These are phyloP conservation scores for Hycleus phaleratus DNA, from an alignment of 1,140 invertebrate genomes.

Conservation along the genomic window DNA sequence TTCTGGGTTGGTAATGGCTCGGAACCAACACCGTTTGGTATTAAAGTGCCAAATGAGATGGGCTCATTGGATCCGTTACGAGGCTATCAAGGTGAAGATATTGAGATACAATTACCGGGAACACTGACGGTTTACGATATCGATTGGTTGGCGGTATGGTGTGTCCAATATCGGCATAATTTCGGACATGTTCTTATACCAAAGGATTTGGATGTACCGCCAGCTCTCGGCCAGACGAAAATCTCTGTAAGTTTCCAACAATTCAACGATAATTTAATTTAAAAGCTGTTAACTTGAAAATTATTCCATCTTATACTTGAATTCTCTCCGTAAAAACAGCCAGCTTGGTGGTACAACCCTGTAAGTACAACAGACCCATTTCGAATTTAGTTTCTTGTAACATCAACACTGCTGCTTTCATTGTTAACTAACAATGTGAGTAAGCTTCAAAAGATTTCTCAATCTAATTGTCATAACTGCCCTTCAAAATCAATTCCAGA, in stretches of 20 bases:
- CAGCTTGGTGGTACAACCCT: constrained; percentile 82
- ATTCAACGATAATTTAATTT: background rate
- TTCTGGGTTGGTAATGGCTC: constrained; percentile 87
- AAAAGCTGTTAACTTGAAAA: background rate
- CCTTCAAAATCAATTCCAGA: too few species aligned
- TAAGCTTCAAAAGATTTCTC: too few species aligned
- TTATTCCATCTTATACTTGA: background rate
- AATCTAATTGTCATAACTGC: too few species aligned
- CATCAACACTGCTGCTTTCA: too few species aligned
- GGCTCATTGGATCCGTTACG: constrained; percentile 71
- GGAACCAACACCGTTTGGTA: constrained; percentile 72
- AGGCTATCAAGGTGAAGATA: constrained; percentile 82
- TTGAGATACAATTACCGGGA: constrained; percentile 78
- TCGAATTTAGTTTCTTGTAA: too few species aligned
- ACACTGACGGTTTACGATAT: constrained; percentile 84
- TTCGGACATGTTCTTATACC: constrained; percentile 86
- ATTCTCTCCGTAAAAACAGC: constrained; percentile 43
- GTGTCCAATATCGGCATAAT: constrained; percentile 76
- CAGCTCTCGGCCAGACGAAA: constrained; percentile 79
- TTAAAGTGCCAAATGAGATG: constrained; percentile 83
- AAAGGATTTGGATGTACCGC: constrained; percentile 81
- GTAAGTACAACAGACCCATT: constrained; percentile 53
- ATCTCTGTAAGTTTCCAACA: constrained; percentile 62
- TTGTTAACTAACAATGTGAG: too few species aligned
- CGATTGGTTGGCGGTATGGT: constrained; percentile 88